Percentiles rank a stretch among this genome's conserved stretches.
These are phyloP conservation scores for Hypotaenidia okinawae DNA, from an alignment of 2,797 vertebrate species.

Conservation along the genomic window DNA sequence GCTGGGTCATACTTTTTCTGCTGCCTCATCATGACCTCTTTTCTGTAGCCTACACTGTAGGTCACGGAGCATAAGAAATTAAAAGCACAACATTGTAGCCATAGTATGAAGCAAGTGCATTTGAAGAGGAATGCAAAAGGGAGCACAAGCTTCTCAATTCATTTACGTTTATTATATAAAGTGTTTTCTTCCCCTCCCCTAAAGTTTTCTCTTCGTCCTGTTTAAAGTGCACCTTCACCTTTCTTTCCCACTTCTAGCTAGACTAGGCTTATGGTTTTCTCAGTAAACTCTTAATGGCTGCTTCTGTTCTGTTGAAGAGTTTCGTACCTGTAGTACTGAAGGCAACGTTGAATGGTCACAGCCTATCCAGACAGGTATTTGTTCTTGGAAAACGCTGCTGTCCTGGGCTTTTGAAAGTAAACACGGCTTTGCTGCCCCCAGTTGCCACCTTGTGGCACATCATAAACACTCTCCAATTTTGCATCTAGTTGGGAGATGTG, in stretches of 20 bases:
- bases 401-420: not conserved
- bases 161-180: not conserved
- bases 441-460: not conserved
- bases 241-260: not conserved
- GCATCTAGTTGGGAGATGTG: accelerated
- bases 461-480: not conserved
- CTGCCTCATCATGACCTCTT: not conserved
- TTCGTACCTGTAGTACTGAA: not conserved
- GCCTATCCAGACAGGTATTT: not conserved
- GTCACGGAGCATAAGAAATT: not conserved
- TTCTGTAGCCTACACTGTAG: accelerated
- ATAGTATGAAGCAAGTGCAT: not conserved
- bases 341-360: not conserved
- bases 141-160: not conserved
- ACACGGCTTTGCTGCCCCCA: accelerated
- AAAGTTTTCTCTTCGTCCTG: not conserved
- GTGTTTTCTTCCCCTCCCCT: not conserved
- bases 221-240: not conserved
- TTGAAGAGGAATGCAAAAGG: not conserved
- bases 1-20: not conserved
- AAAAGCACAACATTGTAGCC: accelerated
- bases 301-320: not conserved
- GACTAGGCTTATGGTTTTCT: too few species aligned
- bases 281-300: too few species aligned
- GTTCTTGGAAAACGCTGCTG: not conserved